Base-by-base conservation (phyloP, 2,888 invertebrate species). In the Tribolium freemani region DNA sequence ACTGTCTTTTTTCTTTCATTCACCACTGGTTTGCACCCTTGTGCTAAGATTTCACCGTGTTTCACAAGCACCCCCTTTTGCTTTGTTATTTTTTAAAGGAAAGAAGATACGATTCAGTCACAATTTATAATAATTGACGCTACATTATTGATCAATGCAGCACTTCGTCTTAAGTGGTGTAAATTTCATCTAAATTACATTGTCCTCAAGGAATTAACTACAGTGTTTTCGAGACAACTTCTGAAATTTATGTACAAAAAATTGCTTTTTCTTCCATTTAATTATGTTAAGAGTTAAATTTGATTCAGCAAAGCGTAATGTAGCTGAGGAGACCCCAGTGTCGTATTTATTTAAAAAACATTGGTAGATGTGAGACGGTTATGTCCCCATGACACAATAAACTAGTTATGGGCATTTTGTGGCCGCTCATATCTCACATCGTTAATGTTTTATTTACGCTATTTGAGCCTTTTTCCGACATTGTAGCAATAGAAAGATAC, bases 361-460 rank as follows among this genome's bases (percentile, higher is more conserved):
- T 26, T 26, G 21, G 21, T 21, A 26, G 5, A 26, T 38, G 3
- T 38, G n/a, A 38, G n/a, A 38, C 38, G n/a, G n/a, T 6, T 44
- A 11, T 30, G 10, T 16, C 16, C 63, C 51, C 30, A 11, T 31
- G 38, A 53, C 54, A 54, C 54, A 53, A 66, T 66, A 66, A 54
- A 66, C 66, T 53, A 20, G 44, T 66, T 54, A 66, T 66, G 45
- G 53, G 53, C 54, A 53, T 64, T 64, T 64, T 64, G 53, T 64
- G 53, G 21, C 10, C 50, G 60, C 6, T 44, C 51, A 31, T 64
- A 64, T 64, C 31, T 64, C 63, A 64, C 63, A 16, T 51, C 63
- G 63, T 64, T 44, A 64, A 51, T 26, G n/a, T 64, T 51, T 53
- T 64, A 64, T 26, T 48, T 21, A 21, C 21, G 45, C 48, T 60